These are phyloP conservation scores for Bujurquina vittata DNA, from an alignment of 2,113 vertebrate species.

Conservation along the genomic window DNA sequence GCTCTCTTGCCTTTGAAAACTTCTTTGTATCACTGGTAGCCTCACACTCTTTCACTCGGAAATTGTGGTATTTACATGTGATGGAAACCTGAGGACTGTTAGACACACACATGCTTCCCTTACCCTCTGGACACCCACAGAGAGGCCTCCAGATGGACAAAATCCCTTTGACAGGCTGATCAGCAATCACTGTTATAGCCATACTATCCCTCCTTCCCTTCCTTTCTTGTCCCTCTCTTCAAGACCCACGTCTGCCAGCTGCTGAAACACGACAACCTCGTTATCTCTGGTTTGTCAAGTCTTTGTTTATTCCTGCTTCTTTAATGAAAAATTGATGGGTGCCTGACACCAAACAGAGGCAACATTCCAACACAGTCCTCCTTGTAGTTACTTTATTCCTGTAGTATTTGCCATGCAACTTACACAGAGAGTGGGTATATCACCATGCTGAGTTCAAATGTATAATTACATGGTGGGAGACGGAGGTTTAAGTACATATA, in stretches of 20 bases:
- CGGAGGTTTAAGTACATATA: constrained; percentile 24
- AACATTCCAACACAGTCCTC: constrained; percentile 33
- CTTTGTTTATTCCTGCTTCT: constrained; percentile 38
- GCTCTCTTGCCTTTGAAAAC: constrained; percentile 13
- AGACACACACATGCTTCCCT: neutral
- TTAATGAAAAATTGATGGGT: constrained; percentile 23
- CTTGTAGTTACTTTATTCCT: constrained; percentile 14
- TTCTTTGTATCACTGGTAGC: neutral
- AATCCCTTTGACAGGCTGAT: constrained; percentile 50
- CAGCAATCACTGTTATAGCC: constrained; percentile 48
- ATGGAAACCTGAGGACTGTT: constrained; percentile 3
- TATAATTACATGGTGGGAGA: constrained; percentile 52
- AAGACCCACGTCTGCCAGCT: constrained; percentile 57
- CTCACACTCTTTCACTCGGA: neutral
- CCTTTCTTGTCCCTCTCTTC: constrained; percentile 12
- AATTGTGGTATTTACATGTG: constrained; percentile 49
- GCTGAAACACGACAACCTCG: constrained; percentile 64
- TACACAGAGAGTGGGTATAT: constrained; percentile 12
- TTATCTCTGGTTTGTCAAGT: constrained; percentile 43
- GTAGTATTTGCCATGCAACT: neutral
- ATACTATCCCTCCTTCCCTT: neutral
- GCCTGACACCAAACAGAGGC: constrained; percentile 44
- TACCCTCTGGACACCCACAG: constrained; percentile 21
- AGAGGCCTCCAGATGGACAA: constrained; percentile 57
- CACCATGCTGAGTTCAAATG: constrained; percentile 38